Evolutionary conservation across 2,797 vertebrate species (phyloP), one percentile per base, ranked within the genome.

Genomic region (Poeciliopsis paucimaculata): DNA sequence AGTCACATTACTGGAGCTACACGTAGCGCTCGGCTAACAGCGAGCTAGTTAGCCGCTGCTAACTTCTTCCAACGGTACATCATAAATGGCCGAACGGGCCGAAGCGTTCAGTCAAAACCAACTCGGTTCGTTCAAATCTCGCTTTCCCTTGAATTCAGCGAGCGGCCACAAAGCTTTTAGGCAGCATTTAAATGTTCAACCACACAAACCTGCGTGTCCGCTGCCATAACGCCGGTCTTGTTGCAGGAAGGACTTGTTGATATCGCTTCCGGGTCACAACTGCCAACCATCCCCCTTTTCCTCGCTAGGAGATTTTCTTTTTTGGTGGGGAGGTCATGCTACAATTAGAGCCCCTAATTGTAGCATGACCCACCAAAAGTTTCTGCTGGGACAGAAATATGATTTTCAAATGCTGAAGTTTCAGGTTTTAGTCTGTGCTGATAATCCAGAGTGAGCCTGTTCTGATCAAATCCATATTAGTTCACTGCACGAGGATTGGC

Each of bases 161-260:
- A 2, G 4, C 11, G 26, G 18, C 47, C 41, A 5, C 23, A 45
- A 36, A 23, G 43, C 46, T 4, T n/a, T 53, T 0, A 82, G 55
- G 51, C 3, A 39, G 64, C 34, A 49, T 43, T 77, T 79, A 80
- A 90, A 86, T 88, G 80, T 55, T 74, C 66, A 91, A 87, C 79
- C 87, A 90, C 94, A 92, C 93, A 95, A 94, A 99, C 98, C 98
- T 98, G 98, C 98, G 96, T 97, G 97, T 98, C 98, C 87, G 98
- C 96, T 91, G 97, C 98, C 98, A 99, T 99, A 95, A 96, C 97
- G 95, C 97, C 96, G 95, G 97, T 94, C 84, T 90, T 86, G 88
- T 90, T 94, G 88, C 96, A 96, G 97, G 97, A 97, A 97, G 91
- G 11, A 82, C 47, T 96, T 88, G 45, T 46, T 70, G 39, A 81